These are phyloP conservation scores for Gallirallus australis DNA, from an alignment of 2,797 vertebrate species.

Conservation along the genomic window DNA sequence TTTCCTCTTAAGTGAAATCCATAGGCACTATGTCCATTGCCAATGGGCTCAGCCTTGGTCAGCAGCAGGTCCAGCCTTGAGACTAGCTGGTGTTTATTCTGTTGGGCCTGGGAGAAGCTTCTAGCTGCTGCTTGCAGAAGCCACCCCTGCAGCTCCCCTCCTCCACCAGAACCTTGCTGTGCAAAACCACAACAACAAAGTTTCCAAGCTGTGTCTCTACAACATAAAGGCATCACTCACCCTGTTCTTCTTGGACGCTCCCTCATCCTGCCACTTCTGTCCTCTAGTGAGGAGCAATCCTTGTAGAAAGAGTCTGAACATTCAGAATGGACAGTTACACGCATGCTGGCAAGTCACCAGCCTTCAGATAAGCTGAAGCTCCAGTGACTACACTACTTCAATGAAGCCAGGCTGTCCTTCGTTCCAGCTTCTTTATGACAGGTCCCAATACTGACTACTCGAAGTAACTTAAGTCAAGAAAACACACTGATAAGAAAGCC, in stretches of 20 bases:
- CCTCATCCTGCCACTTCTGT: neutral
- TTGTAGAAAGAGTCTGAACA: neutral
- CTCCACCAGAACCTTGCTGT: no score
- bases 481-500: neutral
- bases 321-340: neutral
- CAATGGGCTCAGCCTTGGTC: no score
- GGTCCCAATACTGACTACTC: neutral
- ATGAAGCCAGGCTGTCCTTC: neutral
- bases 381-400: neutral
- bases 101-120: no score
- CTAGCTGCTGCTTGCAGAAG: no score
- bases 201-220: neutral
- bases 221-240: neutral
- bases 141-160: no score
- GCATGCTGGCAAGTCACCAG: neutral
- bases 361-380: neutral
- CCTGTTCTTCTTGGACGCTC: neutral
- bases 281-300: neutral
- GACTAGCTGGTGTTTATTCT: no score
- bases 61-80: no score
- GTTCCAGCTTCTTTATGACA: neutral
- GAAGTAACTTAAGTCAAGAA: neutral
- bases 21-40: no score
- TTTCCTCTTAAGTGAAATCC: no score
- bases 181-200: neutral